Evolutionary conservation across 1,140 invertebrate genomes (phyloP), one percentile per base, ranked within the genome.

Genomic region (Acromyrmex echinatior): DNA sequence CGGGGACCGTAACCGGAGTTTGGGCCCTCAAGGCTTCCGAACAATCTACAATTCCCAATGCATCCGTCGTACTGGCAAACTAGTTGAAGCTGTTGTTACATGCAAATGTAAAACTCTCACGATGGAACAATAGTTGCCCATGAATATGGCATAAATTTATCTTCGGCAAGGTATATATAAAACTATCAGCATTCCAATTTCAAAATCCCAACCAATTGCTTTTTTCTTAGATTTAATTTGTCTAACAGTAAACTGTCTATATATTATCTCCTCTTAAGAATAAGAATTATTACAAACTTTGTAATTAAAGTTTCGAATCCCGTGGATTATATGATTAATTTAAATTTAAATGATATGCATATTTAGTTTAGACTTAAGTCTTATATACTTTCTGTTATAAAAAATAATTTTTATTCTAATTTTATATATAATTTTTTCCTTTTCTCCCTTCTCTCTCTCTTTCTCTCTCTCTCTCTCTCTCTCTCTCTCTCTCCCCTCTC

Each of bases 1-100:
- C 66, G 51, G 39, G 31, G 14, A 35, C 66, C 58, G 21, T 63
- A 78, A 78, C n/a, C 56, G 14, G 66, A 35, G 60, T 86, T 68
- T 45, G 12, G 45, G 12, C 35, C 39, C 63, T 76, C 82, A 12
- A 70, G 18, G 60, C 62, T 49, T 18, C 25, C 53, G 7, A 28
- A 21, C 51, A 39, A 74, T 76, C 25, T 45, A 71, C 45, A 53
- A 63, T 74, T 16, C 31, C 28, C 18, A 53, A 28, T 14, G 58
- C 28, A 28, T n/a, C 28, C 9, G 12, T 28, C 25, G 73, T 58
- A 12, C 28, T 12, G 62, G 60, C 39, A 66, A 56, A 45, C 60
- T 51, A 49, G 45, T 25, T 79, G 62, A 45, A 65, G 25, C 35
- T 39, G n/a, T 45, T 63, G 49, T n/a, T 45, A 45, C 65, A 53